These are phyloP conservation scores for Pseudomyrmex cubaensis DNA, from an alignment of 1,140 invertebrate species.

Conservation along the genomic window DNA sequence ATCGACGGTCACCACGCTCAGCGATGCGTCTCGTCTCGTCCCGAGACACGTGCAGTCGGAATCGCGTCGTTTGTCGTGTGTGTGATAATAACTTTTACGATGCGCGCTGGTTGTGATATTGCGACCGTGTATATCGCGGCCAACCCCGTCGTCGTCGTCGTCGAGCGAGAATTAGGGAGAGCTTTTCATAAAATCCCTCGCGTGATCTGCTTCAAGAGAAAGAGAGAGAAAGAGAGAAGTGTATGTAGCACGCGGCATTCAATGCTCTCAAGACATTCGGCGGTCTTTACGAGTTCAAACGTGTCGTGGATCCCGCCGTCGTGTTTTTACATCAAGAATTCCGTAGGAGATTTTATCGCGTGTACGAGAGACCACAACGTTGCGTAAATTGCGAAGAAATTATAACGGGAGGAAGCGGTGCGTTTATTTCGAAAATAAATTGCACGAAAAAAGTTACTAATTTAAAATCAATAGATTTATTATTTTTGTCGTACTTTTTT, in stretches of 20 bases:
- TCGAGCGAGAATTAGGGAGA: slow-evolving; percentile 51
- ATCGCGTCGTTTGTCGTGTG: slow-evolving; percentile 59
- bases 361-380: neutral
- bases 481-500: neutral
- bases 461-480: neutral
- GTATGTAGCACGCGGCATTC: slow-evolving; percentile 20
- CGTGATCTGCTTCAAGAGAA: slow-evolving; percentile 56
- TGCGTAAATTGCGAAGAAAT: slow-evolving; percentile 1
- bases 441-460: neutral
- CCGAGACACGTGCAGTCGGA: slow-evolving; percentile 35
- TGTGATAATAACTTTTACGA: slow-evolving; percentile 72
- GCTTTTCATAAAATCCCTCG: slow-evolving; percentile 61
- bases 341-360: slow-evolving; percentile 31
- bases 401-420: neutral
- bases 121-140: slow-evolving; percentile 26
- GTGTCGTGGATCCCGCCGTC: neutral
- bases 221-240: neutral
- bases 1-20: neutral
- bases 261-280: slow-evolving; percentile 43
- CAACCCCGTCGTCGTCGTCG: slow-evolving; percentile 10
- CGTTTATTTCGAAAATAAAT: slow-evolving; percentile 6
- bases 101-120: slow-evolving; percentile 60
- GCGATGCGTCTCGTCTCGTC: slow-evolving; percentile 15
- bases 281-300: slow-evolving; percentile 39
- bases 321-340: slow-evolving; percentile 33